phyloP scores from a whole-genome alignment of 2,113 vertebrate genomes.

The Nerophis lumbriciformis region DNA sequence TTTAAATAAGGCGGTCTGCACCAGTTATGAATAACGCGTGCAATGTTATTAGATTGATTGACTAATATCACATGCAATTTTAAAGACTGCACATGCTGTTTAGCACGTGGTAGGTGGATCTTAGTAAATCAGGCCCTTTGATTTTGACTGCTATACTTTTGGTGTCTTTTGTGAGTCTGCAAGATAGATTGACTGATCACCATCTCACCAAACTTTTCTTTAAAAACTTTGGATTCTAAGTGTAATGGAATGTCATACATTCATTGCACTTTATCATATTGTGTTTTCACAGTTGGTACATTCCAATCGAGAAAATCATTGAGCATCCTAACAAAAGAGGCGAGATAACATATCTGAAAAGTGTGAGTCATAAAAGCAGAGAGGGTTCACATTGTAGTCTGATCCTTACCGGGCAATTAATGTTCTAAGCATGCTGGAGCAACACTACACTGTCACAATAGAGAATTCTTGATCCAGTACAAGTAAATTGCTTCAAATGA shows the following conservation, averaged over 20 bases:
- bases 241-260: not conserved
- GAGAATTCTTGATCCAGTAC: slow-evolving; percentile 15
- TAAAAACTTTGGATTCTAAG: not conserved
- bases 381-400: slow-evolving; percentile 3
- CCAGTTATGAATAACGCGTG: too few relatives aligned
- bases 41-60: too few relatives aligned
- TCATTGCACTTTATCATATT: not conserved
- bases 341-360: slow-evolving; percentile 23
- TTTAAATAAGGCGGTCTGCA: too few relatives aligned
- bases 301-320: slow-evolving; percentile 12
- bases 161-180: not conserved
- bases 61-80: too few relatives aligned
- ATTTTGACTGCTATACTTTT: too few relatives aligned
- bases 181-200: not conserved
- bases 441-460: slow-evolving; percentile 1
- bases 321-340: slow-evolving; percentile 13
- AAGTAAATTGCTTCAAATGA: slow-evolving; percentile 8
- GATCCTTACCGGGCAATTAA: slow-evolving; percentile 13
- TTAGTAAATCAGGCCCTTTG: too few relatives aligned
- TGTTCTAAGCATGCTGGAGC: slow-evolving; percentile 2
- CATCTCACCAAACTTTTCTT: not conserved
- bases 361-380: slow-evolving; percentile 9
- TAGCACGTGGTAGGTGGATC: too few relatives aligned
- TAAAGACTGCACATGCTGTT: too few relatives aligned
- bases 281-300: not conserved